Evolutionary conservation across 2,113 vertebrate genomes (phyloP).

Genomic region (Oncorhynchus mykiss): DNA sequence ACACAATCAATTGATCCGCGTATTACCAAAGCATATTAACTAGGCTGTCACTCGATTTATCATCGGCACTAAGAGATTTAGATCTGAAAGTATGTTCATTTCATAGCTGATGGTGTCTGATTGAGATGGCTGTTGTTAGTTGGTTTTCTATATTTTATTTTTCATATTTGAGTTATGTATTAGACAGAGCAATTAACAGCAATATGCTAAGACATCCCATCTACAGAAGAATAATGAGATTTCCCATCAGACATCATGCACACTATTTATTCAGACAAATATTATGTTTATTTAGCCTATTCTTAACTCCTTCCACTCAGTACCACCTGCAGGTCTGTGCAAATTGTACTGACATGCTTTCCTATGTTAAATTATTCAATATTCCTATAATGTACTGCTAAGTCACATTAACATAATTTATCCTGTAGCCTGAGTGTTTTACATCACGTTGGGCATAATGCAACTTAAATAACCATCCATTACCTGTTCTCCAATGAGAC

Average conservation of each 20-base stretch:
- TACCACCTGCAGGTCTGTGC: neutral
- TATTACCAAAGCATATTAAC: slow-evolving; percentile 15
- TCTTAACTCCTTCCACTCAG: neutral
- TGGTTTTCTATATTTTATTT: no score
- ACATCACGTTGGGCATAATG: slow-evolving; percentile 32
- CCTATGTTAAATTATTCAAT: slow-evolving; percentile 34
- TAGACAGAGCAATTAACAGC: neutral
- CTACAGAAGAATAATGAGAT: neutral
- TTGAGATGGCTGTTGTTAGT: no score
- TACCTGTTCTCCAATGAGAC: slow-evolving; percentile 25
- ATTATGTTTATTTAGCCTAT: neutral
- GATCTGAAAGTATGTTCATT: neutral
- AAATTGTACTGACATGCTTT: slow-evolving; percentile 17
- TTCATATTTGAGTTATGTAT: no score
- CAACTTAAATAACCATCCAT: slow-evolving; percentile 38
- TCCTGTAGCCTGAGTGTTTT: slow-evolving; percentile 34
- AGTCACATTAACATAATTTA: slow-evolving; percentile 31
- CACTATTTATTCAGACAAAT: neutral
- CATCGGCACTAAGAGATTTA: slow-evolving; percentile 12
- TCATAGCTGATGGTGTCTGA: no score
- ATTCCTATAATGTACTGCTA: slow-evolving; percentile 34
- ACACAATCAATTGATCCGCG: slow-evolving; percentile 26
- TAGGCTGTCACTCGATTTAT: slow-evolving; percentile 6
- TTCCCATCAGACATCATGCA: neutral
- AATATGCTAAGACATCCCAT: neutral